Evolutionary conservation across 2,888 invertebrate genomes (phyloP), one percentile per base, ranked within the genome.

Genomic region (Augiades crinisus): DNA sequence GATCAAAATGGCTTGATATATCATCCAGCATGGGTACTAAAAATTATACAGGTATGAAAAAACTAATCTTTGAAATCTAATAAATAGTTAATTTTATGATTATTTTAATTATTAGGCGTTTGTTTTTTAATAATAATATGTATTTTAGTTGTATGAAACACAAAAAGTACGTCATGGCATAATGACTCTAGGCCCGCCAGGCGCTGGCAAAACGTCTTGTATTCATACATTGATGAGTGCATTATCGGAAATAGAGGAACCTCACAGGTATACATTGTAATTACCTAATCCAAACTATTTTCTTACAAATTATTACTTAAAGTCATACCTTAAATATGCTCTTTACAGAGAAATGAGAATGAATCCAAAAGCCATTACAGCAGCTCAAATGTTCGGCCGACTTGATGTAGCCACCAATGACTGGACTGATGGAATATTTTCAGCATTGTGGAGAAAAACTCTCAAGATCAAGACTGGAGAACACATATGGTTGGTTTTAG

Each of bases 401-500:
- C 87, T 98, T 14, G 98, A 99, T 72, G 98, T 99, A 0, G 98
- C 98, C 2, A 99, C 98, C 1, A 99, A 99, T 72, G 99, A 99
- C 72, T 99, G 99, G 99, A 99, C 98, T 0, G 98, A 99, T 77
- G 99, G 99, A 4, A 98, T 99, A 68, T 99, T 99, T 82, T 98
- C 98, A 0, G 97, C 98, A 0, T 87, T 99, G 0, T 99, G 98
- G 99, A 91, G 98, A 30, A 97, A 98, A 83, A 98, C 98, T 0
- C 91, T 98, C 1, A 96, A 96, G 81, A 87, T 95, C 0, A 98
- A 96, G 83, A 93, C 94, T 61, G 95, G 93, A 2, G 98, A 98
- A 67, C 92, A 96, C 73, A 93, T 98, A 14, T 99, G 99, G 99
- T 82, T 99, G 37, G 97, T 99, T 0, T 85, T 99, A 31, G 98